A percentile compares a stretch with the other conserved stretches of the same genome.
Evolutionary conservation across 2,113 vertebrate species (phyloP).

Genomic region (Dicrurus megarhynchus): DNA sequence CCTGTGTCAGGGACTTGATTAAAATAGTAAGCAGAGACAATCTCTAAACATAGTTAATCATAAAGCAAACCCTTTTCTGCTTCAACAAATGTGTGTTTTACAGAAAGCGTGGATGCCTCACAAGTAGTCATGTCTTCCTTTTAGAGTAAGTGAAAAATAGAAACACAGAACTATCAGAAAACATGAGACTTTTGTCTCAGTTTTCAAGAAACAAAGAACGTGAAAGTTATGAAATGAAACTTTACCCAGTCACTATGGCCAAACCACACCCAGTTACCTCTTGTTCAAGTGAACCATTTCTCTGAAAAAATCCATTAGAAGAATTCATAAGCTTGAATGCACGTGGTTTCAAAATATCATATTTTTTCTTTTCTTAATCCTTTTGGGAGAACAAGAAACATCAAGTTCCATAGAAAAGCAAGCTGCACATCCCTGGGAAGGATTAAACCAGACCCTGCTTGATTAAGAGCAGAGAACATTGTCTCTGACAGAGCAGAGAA

Average conservation of each 20-base stretch:
- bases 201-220: not conserved
- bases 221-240: not conserved
- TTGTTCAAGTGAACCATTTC: not conserved
- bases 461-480: not conserved
- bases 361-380: not conserved
- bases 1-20: not conserved
- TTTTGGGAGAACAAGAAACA: not conserved
- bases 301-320: not conserved
- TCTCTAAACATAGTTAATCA: not conserved
- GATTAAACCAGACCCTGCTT: not conserved
- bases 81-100: not conserved
- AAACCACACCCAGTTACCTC: not conserved
- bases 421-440: not conserved
- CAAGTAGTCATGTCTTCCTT: not conserved
- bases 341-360: not conserved
- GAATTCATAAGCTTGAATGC: not conserved
- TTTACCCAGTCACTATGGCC: not conserved
- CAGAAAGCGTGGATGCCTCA: not conserved
- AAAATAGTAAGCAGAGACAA: not conserved
- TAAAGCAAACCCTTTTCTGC: not conserved
- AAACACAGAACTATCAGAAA: not conserved
- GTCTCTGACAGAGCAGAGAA: not conserved
- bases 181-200: not conserved
- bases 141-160: not conserved
- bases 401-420: not conserved